These are phyloP conservation scores for Xylocopa sonorina DNA, from an alignment of 1,140 invertebrate species.

Conservation along the genomic window DNA sequence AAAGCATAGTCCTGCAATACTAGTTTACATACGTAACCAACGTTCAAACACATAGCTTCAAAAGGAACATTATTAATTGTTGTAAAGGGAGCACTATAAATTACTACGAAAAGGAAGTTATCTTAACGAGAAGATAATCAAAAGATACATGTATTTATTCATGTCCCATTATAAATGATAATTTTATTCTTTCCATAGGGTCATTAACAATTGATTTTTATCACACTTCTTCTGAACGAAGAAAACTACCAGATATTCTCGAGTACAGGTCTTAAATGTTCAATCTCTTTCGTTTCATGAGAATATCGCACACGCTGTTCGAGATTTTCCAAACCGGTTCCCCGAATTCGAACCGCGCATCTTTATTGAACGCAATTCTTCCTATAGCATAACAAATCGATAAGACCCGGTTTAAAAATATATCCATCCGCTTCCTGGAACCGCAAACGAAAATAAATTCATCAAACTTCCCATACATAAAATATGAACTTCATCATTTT, in stretches of 20 bases:
- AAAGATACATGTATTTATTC: background rate
- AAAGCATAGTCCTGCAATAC: slow-evolving; percentile 21
- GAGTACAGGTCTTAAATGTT: no score
- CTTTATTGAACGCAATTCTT: background rate
- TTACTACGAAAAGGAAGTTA: background rate
- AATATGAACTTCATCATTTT: background rate
- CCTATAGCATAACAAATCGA: background rate
- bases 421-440: background rate
- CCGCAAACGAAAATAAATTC: background rate
- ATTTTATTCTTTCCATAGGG: background rate
- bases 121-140: background rate
- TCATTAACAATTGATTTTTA: no score
- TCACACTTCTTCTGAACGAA: no score
- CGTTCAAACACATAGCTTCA: slow-evolving; percentile 2
- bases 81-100: no score
- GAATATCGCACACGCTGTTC: background rate
- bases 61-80: background rate
- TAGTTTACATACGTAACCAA: slow-evolving; percentile 18
- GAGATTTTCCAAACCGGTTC: background rate
- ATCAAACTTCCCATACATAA: background rate
- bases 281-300: background rate
- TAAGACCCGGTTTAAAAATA: background rate
- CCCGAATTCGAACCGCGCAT: background rate
- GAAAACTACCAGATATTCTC: no score
- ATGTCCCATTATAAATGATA: background rate